Base-by-base conservation (phyloP, 2,888 invertebrate genomes). In the Meiosimyza decipiens region DNA sequence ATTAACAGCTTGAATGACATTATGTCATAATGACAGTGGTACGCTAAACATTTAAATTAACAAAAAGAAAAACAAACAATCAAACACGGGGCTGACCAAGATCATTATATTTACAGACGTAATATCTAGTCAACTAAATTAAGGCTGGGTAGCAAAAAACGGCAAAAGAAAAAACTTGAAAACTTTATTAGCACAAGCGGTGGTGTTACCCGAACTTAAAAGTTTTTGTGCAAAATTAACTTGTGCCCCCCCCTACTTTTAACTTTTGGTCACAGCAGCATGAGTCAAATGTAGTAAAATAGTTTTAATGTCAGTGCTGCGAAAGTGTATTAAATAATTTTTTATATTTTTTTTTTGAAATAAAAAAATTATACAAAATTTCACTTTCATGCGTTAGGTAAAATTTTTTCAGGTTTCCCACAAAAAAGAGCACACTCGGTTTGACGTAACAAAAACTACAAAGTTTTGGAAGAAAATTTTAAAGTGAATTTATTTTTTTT, bases 161-260 rank as follows among this genome's bases (percentile, higher is more conserved):
- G 40, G 40, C 40, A 9, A 28, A 28, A 28, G 51, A 71, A 66
- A 33, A 47, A 82, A 81, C 79, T 77, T 76, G 71, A 76, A 77
- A 74, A 78, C 79, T 75, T 82, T 78, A 82, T 82, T 82, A 83
- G 79, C 83, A 83, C 82, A 47, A 47, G 28, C 28, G 28, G 18
- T 13, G 47, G 16, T 49, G 18, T 11, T 15, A 13, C 49, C 47
- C 18, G 16, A 16, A 15, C 62, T n/a, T n/a, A 33, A 6, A 40
- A 40, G 16, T 40, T 9, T 15, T 18, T 7, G 4, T n/a, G 12
- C 62, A 15, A 40, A 62, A 33, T 40, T 28, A 62, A 13, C 40
- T 33, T 16, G 54, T 54, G 54, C n/a, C 22, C 28, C 28, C 5
- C 28, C 28, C 28, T 0, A 28, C 28, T 28, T 28, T 28, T 28